Base-by-base conservation (phyloP, 2,797 vertebrate genomes). In the Chelidonichthys spinosus region DNA sequence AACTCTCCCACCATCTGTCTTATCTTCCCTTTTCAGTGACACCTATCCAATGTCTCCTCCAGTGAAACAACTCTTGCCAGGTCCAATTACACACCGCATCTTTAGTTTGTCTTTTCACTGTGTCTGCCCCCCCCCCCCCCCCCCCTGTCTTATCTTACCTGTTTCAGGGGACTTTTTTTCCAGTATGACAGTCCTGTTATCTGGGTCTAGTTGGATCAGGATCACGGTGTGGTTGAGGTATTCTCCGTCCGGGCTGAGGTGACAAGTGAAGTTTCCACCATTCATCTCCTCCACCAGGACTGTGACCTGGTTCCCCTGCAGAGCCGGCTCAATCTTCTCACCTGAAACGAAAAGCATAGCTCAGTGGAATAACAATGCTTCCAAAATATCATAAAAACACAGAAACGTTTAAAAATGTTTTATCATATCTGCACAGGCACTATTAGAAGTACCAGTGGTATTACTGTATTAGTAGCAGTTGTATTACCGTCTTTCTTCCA, bases 201-300 rank as follows among this genome's bases (percentile, higher is more conserved):
- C 80, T 25, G 78, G 74, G 6, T 88, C 60, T 5, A 82, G 74
- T 42, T 90, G 91, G 65, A 94, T 71, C 79, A 95, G 74, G 69
- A 95, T 72, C 68, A 92, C 0, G 0, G 94, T 95, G 91, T 95
- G 88, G 85, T 94, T 95, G 18, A 95, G 87, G 76, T 93, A 78
- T 1, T 82, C 73, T 77, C 92, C 88, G 0, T 68, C 32, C 2
- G 69, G 10, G 6, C 72, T 11, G 4, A 83, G 84, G 87, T 95
- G 93, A 78, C 95, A 95, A 2, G 85, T 92, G 89, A 85, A 95
- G 86, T 95, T 95, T 42, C 94, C 94, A 39, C 91, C 95, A 0
- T 74, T 37, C 87, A 90, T 83, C 37, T 92, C 92, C 46, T 86
- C 76, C 65, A 95, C 88, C 3, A 43, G 37, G 4, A 93, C 90